Percentiles rank a stretch among this genome's conserved stretches.
These are phyloP conservation scores for Bombylius discolor DNA, from an alignment of 2,888 invertebrate genomes.

Conservation along the genomic window DNA sequence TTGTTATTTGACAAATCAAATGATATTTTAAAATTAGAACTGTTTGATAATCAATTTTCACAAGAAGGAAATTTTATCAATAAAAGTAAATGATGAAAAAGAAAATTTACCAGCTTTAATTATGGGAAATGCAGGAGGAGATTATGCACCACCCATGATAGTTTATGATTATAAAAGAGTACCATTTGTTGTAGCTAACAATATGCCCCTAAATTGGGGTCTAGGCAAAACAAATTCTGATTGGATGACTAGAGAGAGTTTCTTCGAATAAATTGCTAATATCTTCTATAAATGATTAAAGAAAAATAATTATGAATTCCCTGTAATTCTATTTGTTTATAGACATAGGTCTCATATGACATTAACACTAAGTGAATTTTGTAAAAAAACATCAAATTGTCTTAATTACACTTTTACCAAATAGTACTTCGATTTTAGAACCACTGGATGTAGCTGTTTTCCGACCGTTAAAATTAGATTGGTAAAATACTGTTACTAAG, in stretches of 20 bases:
- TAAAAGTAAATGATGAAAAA: too few relatives aligned
- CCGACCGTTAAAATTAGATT: conserved; percentile 22
- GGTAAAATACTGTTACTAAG: conserved; percentile 20
- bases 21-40: too few relatives aligned
- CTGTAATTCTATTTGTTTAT: conserved; percentile 31
- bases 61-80: too few relatives aligned
- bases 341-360: conserved; percentile 30
- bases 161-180: too few relatives aligned
- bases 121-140: too few relatives aligned
- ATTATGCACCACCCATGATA: too few relatives aligned
- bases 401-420: conserved; percentile 26
- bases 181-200: too few relatives aligned
- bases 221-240: too few relatives aligned
- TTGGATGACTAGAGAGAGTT: conserved; percentile 11
- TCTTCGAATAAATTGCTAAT: background rate
- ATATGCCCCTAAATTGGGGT: too few relatives aligned
- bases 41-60: too few relatives aligned
- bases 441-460: conserved; percentile 30
- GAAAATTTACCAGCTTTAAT: too few relatives aligned
- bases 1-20: too few relatives aligned
- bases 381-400: conserved; percentile 26
- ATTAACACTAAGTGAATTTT: conserved; percentile 28
- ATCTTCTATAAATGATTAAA: conserved; percentile 19
- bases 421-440: conserved; percentile 30
- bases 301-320: conserved; percentile 6